phyloP scores from a whole-genome alignment of 1,140 invertebrate genomes.

The Phymorhynchus buccinoides region DNA sequence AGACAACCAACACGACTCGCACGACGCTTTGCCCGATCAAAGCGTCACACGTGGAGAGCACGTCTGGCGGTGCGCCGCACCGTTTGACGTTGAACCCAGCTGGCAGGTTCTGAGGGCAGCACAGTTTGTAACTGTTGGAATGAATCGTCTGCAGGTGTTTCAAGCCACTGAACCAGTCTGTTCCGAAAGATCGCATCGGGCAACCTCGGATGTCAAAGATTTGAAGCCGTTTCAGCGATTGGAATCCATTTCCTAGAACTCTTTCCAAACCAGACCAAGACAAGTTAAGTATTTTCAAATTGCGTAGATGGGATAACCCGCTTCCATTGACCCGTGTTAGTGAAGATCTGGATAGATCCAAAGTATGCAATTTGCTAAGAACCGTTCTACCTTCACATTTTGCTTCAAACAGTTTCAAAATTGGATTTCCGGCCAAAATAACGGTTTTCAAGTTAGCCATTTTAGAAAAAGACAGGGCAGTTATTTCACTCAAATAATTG shows the following conservation, averaged over 20 bases:
- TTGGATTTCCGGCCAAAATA: not conserved
- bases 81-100: constrained; percentile 26
- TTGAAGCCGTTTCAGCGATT: not conserved
- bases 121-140: constrained; percentile 48
- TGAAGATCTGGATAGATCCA: not conserved
- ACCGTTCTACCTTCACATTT: too few relatives aligned
- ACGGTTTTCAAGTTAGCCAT: not conserved
- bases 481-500: not conserved
- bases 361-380: not conserved
- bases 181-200: constrained; percentile 22
- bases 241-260: constrained; percentile 29
- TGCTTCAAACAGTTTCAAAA: not conserved
- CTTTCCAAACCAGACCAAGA: not conserved
- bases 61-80: constrained; percentile 43
- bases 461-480: not conserved
- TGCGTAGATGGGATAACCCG: not conserved
- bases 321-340: not conserved
- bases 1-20: constrained; percentile 43
- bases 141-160: constrained; percentile 38
- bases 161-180: constrained; percentile 41
- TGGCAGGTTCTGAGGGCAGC: constrained; percentile 42
- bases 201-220: constrained; percentile 43
- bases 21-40: constrained; percentile 42
- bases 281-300: constrained; percentile 33
- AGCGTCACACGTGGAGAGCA: constrained; percentile 52